These are phyloP conservation scores for Leptopterna dolabrata DNA, from an alignment of 2,888 invertebrate species.

Conservation along the genomic window DNA sequence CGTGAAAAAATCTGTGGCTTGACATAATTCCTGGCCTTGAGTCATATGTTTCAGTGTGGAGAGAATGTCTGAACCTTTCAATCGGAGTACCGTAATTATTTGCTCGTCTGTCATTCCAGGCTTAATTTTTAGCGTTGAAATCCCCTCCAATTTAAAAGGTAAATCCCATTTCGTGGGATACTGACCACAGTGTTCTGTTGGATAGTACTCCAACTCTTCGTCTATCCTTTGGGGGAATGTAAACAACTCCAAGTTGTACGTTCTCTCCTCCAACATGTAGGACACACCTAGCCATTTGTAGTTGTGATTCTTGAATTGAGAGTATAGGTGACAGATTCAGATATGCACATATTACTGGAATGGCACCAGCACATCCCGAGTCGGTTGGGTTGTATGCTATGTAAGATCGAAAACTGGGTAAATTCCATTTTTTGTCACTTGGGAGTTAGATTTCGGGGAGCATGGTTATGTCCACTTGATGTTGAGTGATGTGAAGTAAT, in stretches of 20 bases:
- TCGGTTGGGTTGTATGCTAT: background rate
- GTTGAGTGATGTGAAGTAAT: too few species aligned
- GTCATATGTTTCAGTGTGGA: too few species aligned
- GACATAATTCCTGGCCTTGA: too few species aligned
- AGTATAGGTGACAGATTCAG: background rate
- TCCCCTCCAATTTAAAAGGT: too few species aligned
- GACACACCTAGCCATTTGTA: conserved; percentile 4
- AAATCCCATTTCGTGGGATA: background rate
- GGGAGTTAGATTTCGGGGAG: background rate
- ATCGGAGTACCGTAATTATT: too few species aligned
- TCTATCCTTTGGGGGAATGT: background rate
- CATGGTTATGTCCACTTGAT: background rate
- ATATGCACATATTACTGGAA: background rate
- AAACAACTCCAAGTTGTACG: background rate
- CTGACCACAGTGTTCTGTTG: background rate
- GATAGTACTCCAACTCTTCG: background rate
- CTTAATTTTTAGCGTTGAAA: too few species aligned
- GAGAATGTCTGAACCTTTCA: too few species aligned
- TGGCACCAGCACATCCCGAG: background rate
- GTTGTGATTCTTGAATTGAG: background rate
- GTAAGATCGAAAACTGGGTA: background rate
- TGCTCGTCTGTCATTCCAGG: too few species aligned
- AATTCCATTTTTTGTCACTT: background rate
- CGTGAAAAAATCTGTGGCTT: too few species aligned
- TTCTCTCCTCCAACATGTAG: background rate